Base-by-base conservation (phyloP, 2,797 vertebrate species). In the Mallotus villosus region DNA sequence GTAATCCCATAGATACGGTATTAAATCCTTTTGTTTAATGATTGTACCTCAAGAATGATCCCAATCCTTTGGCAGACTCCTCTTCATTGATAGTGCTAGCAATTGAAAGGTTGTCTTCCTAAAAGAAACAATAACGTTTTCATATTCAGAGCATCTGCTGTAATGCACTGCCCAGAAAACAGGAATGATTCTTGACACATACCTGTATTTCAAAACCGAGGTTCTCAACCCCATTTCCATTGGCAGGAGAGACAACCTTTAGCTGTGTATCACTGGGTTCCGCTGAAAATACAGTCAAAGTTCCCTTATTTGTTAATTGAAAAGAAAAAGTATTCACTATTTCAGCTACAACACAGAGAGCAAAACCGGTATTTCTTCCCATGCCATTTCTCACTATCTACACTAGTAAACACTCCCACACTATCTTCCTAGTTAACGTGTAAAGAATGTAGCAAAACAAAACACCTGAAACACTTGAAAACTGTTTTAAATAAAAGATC, bases 41-140 rank as follows among this genome's bases (percentile, higher is more conserved):
- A 24, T 80, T 90, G 71, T 21, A 94, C 93, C 92, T 93, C 7
- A 91, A 8, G 29, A 84, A 89, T 67, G 85, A 90, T 59, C 80
- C 78, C 37, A 88, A 1, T 71, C 85, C 67, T 16, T 74, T 90
- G 76, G 72, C 81, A 24, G 73, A 71, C 25, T 66, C n/a, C 29
- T 81, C 51, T 12, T 14, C 63, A 73, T 77, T 65, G 63, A 19
- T 3, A 14, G 65, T 81, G 79, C 1, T 25, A 9, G 7, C 7
- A 25, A 82, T 76, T 73, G 59, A 0, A 32, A n/a, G 53, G 46
- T n/a, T 61, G 53, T 86, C 84, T n/a, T 86, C 88, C 92, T 92
- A 55, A 51, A 61, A 74, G 74, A 78, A 78, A 29, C 57, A 58
- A 72, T 12, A 3, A 21, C 55, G 74, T 72, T 73, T n/a, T 53